These are phyloP conservation scores for Cistogaster globosa DNA, from an alignment of 2,888 invertebrate species.

Conservation along the genomic window DNA sequence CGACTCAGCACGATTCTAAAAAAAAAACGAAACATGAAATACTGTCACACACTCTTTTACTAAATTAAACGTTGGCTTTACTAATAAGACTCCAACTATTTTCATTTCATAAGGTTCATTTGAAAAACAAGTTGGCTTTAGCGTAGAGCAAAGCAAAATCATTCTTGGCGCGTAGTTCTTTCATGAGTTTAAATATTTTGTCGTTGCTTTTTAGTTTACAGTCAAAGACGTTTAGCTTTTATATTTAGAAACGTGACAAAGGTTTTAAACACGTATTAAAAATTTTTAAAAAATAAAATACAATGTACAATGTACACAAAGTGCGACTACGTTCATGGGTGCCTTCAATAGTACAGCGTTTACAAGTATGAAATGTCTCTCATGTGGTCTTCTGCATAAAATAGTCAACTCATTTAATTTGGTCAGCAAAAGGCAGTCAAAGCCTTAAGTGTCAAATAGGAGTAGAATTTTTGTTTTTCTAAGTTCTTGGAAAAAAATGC, in stretches of 20 bases:
- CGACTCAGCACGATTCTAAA: conserved; percentile 63
- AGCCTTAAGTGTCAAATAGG: conserved; percentile 64
- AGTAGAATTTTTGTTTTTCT: conserved; percentile 34
- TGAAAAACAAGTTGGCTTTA: conserved; percentile 1
- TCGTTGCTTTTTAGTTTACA: conserved; percentile 33
- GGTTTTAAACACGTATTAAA: conserved; percentile 69
- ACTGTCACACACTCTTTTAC: not conserved
- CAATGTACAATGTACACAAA: conserved; percentile 33
- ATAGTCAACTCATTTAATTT: conserved; percentile 40
- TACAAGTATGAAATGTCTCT: conserved; percentile 49
- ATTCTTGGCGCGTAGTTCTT: conserved; percentile 28
- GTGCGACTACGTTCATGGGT: not conserved
- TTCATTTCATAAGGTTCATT: conserved; percentile 10
- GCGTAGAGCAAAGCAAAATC: conserved; percentile 6
- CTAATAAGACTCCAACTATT: conserved; percentile 15
- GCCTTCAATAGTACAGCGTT: conserved; percentile 14
- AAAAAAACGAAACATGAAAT: not conserved
- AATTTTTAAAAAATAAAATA: conserved; percentile 40
- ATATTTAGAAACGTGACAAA: conserved; percentile 68
- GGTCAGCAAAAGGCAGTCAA: conserved; percentile 43
- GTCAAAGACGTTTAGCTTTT: conserved; percentile 56
- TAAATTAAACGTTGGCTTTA: not conserved
- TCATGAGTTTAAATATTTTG: conserved; percentile 42
- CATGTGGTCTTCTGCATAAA: conserved; percentile 63
- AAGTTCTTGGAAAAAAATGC: conserved; percentile 17